These are phyloP conservation scores for Zelostemma sp. DNA, from an alignment of 1,140 invertebrate genomes.

Conservation along the genomic window DNA sequence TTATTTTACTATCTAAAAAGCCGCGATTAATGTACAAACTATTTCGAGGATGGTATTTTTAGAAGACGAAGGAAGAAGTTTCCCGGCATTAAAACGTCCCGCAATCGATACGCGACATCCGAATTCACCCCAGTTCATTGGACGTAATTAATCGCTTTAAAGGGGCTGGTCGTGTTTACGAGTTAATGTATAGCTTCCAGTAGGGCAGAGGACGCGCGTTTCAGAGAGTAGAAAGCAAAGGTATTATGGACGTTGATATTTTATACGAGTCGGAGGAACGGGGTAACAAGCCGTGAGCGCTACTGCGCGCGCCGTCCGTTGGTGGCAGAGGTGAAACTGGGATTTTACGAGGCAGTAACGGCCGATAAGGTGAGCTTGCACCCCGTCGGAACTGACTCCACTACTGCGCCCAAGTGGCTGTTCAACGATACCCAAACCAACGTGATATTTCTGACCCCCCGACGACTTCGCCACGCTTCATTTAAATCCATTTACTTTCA, in stretches of 20 bases:
- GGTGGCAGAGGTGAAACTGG: slow-evolving; percentile 58
- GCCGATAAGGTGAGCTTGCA: slow-evolving; percentile 70
- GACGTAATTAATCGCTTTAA: slow-evolving; percentile 52
- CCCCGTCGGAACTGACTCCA: slow-evolving; percentile 63
- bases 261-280: slow-evolving; percentile 37
- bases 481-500: slow-evolving; percentile 54
- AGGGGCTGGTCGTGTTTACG: slow-evolving; percentile 46
- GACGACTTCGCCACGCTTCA: slow-evolving; percentile 49
- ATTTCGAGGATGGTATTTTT: not conserved
- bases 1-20: not conserved
- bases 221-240: slow-evolving; percentile 21
- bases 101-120: slow-evolving; percentile 40
- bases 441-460: slow-evolving; percentile 14
- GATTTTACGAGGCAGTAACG: slow-evolving; percentile 71
- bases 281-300: slow-evolving; percentile 37
- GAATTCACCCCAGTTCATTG: slow-evolving; percentile 49
- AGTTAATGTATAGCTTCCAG: slow-evolving; percentile 39
- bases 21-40: slow-evolving; percentile 6
- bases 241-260: slow-evolving; percentile 52
- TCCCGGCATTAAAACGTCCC: slow-evolving; percentile 34
- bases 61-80: slow-evolving; percentile 24
- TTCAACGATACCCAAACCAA: slow-evolving; percentile 56
- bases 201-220: slow-evolving; percentile 21
- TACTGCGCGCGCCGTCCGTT: slow-evolving; percentile 20
- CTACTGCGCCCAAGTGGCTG: slow-evolving; percentile 69